Evolutionary conservation across 2,888 invertebrate genomes (phyloP).

Genomic region (Drosophila subsilvestris): DNA sequence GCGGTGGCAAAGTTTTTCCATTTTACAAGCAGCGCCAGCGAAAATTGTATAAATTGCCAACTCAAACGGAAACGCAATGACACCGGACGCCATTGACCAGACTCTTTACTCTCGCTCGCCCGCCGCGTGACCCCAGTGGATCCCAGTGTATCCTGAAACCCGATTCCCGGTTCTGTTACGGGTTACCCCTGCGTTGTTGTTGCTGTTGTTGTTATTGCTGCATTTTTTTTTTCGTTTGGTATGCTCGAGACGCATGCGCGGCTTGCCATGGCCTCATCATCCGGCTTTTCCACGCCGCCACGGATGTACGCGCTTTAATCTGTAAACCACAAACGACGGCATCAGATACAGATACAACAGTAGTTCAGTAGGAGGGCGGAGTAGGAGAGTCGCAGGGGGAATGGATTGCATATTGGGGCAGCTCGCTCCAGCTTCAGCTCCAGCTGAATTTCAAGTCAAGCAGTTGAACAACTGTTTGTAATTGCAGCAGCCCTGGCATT

Average conservation of each 20-base stretch:
- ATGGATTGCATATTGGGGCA: constrained; percentile 15
- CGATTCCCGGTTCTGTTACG: constrained; percentile 2
- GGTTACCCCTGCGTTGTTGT: constrained; percentile 9
- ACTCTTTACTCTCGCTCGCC: background rate
- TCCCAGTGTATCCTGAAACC: constrained; percentile 17
- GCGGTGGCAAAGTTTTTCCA: constrained; percentile 44
- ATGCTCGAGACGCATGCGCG: constrained; percentile 67
- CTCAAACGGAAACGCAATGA: constrained; percentile 77
- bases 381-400: background rate
- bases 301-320: constrained; percentile 76
- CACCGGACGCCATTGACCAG: constrained; percentile 76
- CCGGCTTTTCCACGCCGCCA: constrained; percentile 61
- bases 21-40: constrained; percentile 48
- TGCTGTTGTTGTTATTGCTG: background rate
- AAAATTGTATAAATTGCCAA: constrained; percentile 78
- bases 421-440: constrained; percentile 23
- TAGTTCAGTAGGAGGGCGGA: too few species aligned
- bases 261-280: constrained; percentile 53
- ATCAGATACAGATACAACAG: constrained; percentile 52
- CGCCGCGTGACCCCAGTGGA: constrained; percentile 36
- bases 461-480: constrained; percentile 78
- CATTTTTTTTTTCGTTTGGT: background rate
- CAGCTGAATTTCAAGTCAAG: constrained; percentile 71
- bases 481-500: constrained; percentile 61
- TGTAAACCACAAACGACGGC: constrained; percentile 69